Base-by-base conservation (phyloP, 2,888 invertebrate genomes). In the Pyrrhia umbra region DNA sequence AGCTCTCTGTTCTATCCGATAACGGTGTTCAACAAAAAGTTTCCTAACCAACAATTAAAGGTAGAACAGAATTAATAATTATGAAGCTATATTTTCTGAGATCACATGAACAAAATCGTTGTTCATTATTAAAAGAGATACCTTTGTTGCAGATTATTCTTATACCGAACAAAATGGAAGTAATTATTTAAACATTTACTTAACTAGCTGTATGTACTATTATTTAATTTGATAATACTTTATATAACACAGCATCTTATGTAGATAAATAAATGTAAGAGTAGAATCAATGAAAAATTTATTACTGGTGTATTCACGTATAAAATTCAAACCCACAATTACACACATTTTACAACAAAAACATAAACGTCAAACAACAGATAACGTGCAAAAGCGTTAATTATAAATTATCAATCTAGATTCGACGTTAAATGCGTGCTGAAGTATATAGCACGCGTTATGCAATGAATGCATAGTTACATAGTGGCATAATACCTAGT, bases 391-490 rank as follows among this genome's bases (percentile, higher is more conserved):
- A 23, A 50, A 42, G 30, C 60, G 40, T 60, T 66, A 65, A 67
- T 65, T 30, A 49, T 55, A 49, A 61, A n/a, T n/a, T n/a, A n/a
- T n/a, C n/a, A n/a, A 21, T 67, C 55, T 52, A 56, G 40, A 70
- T 55, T 63, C 50, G 57, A 58, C 46, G 30, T 45, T 59, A 68
- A 77, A 52, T 71, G 65, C 67, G 66, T 80, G 69, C 54, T 73
- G 56, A 66, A 78, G 59, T 68, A 69, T 73, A 75, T 78, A 75
- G 77, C 71, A 66, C 77, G 77, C 77, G 84, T 90, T 89, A 87
- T 88, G 87, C 87, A 89, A 90, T 79, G 81, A 69, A 68, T 79
- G 81, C 83, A 85, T 83, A 87, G 85, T 85, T 81, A 81, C 82
- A 84, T 69, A 81, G 85, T 85, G 83, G 84, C 86, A 88, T 88